phyloP scores from a whole-genome alignment of 2,797 vertebrate genomes.

The Tarsius wallacei region DNA sequence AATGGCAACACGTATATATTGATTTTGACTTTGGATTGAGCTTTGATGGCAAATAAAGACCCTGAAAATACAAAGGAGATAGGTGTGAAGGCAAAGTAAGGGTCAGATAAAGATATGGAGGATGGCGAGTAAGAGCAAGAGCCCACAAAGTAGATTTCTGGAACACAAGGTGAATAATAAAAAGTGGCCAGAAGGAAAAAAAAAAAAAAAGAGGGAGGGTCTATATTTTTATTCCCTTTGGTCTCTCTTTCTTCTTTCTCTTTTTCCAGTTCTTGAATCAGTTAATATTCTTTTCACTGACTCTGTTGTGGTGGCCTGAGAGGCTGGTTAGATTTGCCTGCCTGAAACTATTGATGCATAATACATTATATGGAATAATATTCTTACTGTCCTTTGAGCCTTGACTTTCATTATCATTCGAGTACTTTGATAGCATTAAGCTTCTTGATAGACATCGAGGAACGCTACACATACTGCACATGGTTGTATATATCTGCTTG shows the following conservation, averaged over 20 bases:
- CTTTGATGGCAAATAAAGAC: slow-evolving; percentile 3
- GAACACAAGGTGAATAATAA: neutral
- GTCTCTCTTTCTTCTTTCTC: slow-evolving; percentile 51
- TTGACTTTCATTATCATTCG: slow-evolving; percentile 77
- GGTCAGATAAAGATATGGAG: neutral
- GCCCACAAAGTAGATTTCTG: neutral
- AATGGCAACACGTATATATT: neutral
- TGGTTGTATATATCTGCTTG: neutral
- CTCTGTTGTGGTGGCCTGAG: slow-evolving; percentile 79
- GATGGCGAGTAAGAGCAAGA: neutral
- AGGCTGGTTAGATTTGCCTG: slow-evolving; percentile 69
- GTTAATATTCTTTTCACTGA: slow-evolving; percentile 84
- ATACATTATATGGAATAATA: slow-evolving; percentile 87
- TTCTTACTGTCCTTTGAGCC: slow-evolving; percentile 80
- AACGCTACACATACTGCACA: neutral
- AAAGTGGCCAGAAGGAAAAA: neutral
- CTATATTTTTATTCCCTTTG: slow-evolving; percentile 7
- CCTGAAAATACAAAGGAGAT: neutral
- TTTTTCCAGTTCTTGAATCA: slow-evolving; percentile 65
- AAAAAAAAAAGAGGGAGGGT: too few species aligned
- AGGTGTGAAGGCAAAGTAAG: neutral
- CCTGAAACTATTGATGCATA: slow-evolving; percentile 85
- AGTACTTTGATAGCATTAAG: slow-evolving; percentile 81
- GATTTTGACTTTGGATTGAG: slow-evolving; percentile 25
- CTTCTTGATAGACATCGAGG: slow-evolving; percentile 49